phyloP scores from a whole-genome alignment of 2,888 invertebrate genomes.

The Spilarctia lutea region DNA sequence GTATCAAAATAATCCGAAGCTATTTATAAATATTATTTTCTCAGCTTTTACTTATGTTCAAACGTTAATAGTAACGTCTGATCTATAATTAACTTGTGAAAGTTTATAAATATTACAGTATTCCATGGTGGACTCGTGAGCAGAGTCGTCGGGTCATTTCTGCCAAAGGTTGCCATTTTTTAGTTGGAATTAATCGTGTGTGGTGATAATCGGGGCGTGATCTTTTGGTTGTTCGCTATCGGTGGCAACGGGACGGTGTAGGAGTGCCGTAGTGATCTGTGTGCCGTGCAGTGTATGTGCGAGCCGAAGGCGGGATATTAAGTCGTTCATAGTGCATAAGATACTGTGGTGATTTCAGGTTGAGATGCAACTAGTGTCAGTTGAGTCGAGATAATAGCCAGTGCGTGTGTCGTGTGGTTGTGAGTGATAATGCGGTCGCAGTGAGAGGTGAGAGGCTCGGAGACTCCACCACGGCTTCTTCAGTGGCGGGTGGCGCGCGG shows the following conservation, averaged over 20 bases:
- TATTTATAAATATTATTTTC: constrained; percentile 88
- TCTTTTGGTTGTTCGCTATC: constrained; percentile 55
- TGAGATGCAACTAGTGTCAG: constrained; percentile 84
- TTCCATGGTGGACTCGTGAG: constrained; percentile 79
- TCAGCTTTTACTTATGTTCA: constrained; percentile 86
- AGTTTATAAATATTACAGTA: constrained; percentile 86
- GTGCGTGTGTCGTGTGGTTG: constrained; percentile 79
- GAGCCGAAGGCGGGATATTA: constrained; percentile 45
- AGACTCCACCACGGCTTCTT: constrained; percentile 84
- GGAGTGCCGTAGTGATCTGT: constrained; percentile 50
- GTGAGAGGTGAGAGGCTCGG: constrained; percentile 82
- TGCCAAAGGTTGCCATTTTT: constrained; percentile 85
- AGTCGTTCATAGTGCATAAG: constrained; percentile 27
- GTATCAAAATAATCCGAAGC: constrained; percentile 87
- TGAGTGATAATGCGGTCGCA: constrained; percentile 87
- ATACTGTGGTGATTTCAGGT: constrained; percentile 76
- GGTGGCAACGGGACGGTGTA: constrained; percentile 48
- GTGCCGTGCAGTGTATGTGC: constrained; percentile 47
- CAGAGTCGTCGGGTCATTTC: constrained; percentile 75
- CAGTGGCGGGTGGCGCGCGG: constrained; percentile 85
- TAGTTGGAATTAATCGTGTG: constrained; percentile 77
- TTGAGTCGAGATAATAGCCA: constrained; percentile 84
- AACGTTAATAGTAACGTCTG: constrained; percentile 86
- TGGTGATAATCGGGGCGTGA: constrained; percentile 80
- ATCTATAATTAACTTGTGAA: constrained; percentile 85